Conservation (phyloP, 2,797 vertebrate species). For the Gouania willdenowi region DNA sequence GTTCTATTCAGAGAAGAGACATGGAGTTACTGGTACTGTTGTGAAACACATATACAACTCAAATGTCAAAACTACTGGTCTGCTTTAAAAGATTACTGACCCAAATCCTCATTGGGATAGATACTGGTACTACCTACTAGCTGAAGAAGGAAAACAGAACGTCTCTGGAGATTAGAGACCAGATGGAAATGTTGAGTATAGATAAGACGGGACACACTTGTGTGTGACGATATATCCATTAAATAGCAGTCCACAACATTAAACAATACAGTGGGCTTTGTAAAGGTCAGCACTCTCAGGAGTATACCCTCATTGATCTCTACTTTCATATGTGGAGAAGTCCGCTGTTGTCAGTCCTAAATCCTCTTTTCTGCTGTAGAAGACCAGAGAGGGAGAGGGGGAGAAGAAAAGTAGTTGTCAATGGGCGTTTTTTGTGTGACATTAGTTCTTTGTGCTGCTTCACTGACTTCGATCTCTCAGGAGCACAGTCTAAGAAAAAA, state of each 20-base stretch:
- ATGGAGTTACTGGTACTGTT: too few species aligned
- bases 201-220: slow-evolving; percentile 21
- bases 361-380: slow-evolving; percentile 17
- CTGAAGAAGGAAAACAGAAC: slow-evolving; percentile 23
- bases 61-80: too few species aligned
- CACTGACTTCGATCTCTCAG: slow-evolving; percentile 31
- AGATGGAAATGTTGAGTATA: slow-evolving; percentile 11
- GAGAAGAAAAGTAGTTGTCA: slow-evolving; percentile 6
- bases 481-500: not conserved
- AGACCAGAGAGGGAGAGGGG: not conserved
- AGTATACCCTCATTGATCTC: slow-evolving; percentile 64
- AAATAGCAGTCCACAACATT: slow-evolving; percentile 58
- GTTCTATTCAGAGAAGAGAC: too few species aligned
- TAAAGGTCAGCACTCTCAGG: slow-evolving; percentile 55
- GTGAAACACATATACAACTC: too few species aligned
- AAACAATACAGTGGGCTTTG: slow-evolving; percentile 55
- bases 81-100: slow-evolving; percentile 17
- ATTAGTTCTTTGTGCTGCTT: slow-evolving; percentile 41
- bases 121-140: slow-evolving; percentile 6
- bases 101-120: slow-evolving; percentile 8
- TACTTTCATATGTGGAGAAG: slow-evolving; percentile 34
- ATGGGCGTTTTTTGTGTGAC: slow-evolving; percentile 43
- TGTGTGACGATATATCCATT: slow-evolving; percentile 62
- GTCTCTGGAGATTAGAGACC: slow-evolving; percentile 25
- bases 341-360: slow-evolving; percentile 26